Evolutionary conservation across 1,140 invertebrate genomes (phyloP).

Genomic region (Tribolium castaneum): DNA sequence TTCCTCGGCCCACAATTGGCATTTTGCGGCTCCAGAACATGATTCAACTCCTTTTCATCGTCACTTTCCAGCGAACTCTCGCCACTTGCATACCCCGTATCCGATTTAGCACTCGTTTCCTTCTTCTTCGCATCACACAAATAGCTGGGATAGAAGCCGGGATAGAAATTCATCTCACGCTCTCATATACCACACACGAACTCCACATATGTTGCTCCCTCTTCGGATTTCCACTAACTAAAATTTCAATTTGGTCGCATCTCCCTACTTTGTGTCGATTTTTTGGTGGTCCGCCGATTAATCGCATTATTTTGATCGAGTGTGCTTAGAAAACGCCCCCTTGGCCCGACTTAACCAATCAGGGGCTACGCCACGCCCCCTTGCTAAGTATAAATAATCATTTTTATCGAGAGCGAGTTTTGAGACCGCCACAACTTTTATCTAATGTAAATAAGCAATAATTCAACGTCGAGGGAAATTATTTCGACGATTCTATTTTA

Average conservation of each 20-base stretch:
- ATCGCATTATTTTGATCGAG: slow-evolving; percentile 25
- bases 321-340: neutral
- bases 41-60: slow-evolving; percentile 64
- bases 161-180: slow-evolving; percentile 47
- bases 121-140: neutral
- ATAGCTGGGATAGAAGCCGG: slow-evolving; percentile 42
- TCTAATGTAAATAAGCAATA: slow-evolving; percentile 14
- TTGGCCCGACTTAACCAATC: neutral
- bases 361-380: neutral
- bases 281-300: neutral
- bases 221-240: slow-evolving; percentile 15
- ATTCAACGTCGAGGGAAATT: neutral
- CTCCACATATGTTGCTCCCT: neutral
- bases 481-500: neutral
- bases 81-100: slow-evolving; percentile 60
- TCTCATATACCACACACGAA: slow-evolving; percentile 4
- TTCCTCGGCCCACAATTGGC: slow-evolving; percentile 70
- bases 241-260: slow-evolving; percentile 30
- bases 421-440: slow-evolving; percentile 8
- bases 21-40: slow-evolving; percentile 67
- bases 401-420: slow-evolving; percentile 11
- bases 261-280: slow-evolving; percentile 7
- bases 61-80: slow-evolving; percentile 62
- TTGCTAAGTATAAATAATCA: slow-evolving; percentile 22
- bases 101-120: slow-evolving; percentile 30